Conservation (phyloP, 30 jellyfish, hydroid and myxozoan species). For the Pelagia noctiluca region DNA sequence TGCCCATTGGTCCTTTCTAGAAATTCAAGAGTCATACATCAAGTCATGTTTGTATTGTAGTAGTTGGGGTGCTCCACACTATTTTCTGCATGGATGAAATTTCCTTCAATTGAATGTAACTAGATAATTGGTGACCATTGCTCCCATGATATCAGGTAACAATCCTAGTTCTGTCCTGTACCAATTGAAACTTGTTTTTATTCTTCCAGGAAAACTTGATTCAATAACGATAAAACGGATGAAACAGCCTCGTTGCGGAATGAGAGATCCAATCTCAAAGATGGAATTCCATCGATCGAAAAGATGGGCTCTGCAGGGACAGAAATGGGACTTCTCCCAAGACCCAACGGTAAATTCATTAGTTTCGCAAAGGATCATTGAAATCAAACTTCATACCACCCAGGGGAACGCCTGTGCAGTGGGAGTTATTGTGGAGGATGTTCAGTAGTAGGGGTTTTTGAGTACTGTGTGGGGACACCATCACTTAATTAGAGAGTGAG, state of each 20-base stretch:
- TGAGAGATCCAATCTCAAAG: conserved; percentile 59
- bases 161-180: background rate
- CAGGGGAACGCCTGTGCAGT: background rate
- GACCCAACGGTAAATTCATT: background rate
- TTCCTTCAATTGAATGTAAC: background rate
- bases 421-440: too few species aligned
- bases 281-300: conserved; percentile 23
- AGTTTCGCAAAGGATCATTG: background rate
- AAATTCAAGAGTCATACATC: too few species aligned
- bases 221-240: conserved; percentile 38
- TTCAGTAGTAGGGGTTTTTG: background rate
- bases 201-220: conserved; percentile 67
- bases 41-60: too few species aligned
- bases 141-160: background rate
- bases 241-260: conserved; percentile 82
- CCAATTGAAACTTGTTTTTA: background rate
- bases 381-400: background rate
- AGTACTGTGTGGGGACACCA: background rate
- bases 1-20: too few species aligned
- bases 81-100: too few species aligned
- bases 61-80: too few species aligned
- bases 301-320: conserved; percentile 68
- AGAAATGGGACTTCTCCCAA: conserved; percentile 56
- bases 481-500: background rate
- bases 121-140: too few species aligned